These are phyloP conservation scores for Periphyllus acericola DNA, from an alignment of 2,888 invertebrate genomes.

Conservation along the genomic window DNA sequence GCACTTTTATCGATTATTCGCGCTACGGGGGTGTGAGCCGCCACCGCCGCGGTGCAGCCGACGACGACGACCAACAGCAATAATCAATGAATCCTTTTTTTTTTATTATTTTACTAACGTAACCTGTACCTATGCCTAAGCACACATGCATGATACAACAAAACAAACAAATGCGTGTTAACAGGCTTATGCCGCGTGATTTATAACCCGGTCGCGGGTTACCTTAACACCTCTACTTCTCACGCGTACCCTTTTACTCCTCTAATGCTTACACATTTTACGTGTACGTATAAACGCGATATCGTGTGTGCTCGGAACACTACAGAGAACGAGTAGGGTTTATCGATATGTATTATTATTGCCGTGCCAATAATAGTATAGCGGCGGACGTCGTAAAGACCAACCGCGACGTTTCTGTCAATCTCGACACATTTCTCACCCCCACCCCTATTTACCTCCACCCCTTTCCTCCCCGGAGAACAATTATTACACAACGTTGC, in stretches of 20 bases:
- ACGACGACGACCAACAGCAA: background rate
- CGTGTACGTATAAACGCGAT: background rate
- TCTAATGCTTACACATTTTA: background rate
- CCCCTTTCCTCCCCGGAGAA: too few species aligned
- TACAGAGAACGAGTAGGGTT: background rate
- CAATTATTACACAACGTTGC: too few species aligned
- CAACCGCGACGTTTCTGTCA: background rate
- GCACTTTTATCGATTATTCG: slow-evolving; percentile 51
- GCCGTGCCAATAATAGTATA: background rate
- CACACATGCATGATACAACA: background rate
- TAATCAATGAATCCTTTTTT: slow-evolving; percentile 40
- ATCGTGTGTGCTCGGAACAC: background rate
- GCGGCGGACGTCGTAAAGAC: background rate
- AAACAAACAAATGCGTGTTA: slow-evolving; percentile 29
- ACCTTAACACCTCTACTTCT: background rate
- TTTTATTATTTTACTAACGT: background rate
- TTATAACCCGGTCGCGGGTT: background rate
- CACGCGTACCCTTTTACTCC: background rate
- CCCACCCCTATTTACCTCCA: too few species aligned
- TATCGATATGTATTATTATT: background rate
- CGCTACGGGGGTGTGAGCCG: slow-evolving; percentile 8
- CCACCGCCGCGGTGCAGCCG: background rate
- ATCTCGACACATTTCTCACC: background rate
- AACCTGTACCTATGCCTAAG: too few species aligned
- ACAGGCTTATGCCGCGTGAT: slow-evolving; percentile 21